A percentile compares a stretch with the other conserved stretches of the same genome.
Conservation (phyloP, 2,888 invertebrate genomes). For the Chloroclystis v-ata region DNA sequence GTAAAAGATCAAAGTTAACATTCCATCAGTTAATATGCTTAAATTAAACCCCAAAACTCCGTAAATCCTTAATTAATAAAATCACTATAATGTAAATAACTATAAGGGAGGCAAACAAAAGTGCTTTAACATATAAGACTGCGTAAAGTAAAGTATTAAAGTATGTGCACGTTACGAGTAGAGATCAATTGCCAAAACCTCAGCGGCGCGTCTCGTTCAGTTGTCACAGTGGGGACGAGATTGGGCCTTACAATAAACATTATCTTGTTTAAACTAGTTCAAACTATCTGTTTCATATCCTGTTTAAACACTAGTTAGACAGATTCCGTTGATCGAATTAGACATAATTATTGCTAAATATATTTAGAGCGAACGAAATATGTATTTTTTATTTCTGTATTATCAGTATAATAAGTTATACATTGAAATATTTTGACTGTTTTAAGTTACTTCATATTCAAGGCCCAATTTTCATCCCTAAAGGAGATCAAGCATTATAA, state of each 20-base stretch:
- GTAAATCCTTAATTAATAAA: slow-evolving; percentile 49
- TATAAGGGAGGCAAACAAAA: slow-evolving; percentile 32
- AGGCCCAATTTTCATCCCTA: background rate
- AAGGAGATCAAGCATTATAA: slow-evolving; percentile 21
- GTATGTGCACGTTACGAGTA: slow-evolving; percentile 44
- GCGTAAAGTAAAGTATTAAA: slow-evolving; percentile 30
- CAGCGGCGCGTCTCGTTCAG: slow-evolving; percentile 37
- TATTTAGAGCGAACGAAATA: no score
- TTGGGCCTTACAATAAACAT: slow-evolving; percentile 1
- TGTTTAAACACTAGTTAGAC: no score
- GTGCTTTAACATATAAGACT: slow-evolving; percentile 30
- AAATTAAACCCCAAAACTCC: slow-evolving; percentile 57
- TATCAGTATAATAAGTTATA: no score
- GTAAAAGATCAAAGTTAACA: slow-evolving; percentile 51
- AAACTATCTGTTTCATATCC: no score
- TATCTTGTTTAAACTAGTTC: background rate
- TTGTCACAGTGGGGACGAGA: slow-evolving; percentile 2
- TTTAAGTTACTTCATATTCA: no score
- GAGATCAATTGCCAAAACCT: slow-evolving; percentile 52
- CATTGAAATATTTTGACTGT: no score
- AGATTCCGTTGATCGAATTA: no score
- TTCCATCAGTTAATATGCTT: slow-evolving; percentile 61
- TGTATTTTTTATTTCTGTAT: no score
- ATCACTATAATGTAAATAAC: slow-evolving; percentile 31
- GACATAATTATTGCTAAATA: no score